Base-by-base conservation (phyloP, 2,888 invertebrate species). In the Boloria selene region DNA sequence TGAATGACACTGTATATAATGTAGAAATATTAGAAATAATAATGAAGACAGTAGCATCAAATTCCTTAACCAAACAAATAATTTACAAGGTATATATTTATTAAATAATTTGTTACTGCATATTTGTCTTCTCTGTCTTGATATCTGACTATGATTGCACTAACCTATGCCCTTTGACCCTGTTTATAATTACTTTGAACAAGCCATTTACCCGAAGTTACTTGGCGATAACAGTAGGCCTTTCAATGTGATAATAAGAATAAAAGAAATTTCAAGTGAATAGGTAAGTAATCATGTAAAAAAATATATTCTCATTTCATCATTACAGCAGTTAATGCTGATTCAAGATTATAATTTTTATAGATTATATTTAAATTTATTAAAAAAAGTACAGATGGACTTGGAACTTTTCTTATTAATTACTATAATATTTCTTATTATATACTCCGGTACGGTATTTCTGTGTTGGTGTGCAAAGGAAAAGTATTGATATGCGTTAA, bases 111-210 rank as follows among this genome's bases (percentile, higher is more conserved):
- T 74, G 77, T 78, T 77, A 77, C 79, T 82, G 77, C 75, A 79
- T 87, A 88, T 88, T 85, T 88, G 88, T 86, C 81, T 82, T 79
- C 79, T 79, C 79, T 82, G 81, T 75, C 82, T 76, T 79, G 71
- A 78, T 91, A 91, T 91, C 90, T 79, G 80, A 72, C 77, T 81
- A 81, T 81, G 90, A 92, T 90, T 92, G 91, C 91, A 91, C 68
- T 79, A 87, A 87, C 90, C 91, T 83, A 73, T 85, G 87, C 77
- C 81, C 88, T 78, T 72, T 77, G 81, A 76, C 79, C 73, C 80
- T 82, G 77, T 77, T 78, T 77, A 74, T 80, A 81, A 88, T 89
- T 88, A 87, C 87, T 83, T 76, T 72, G 55, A 59, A 71, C 64
- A 68, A 51, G 44, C 52, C 45, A 45, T 51, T 53, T 61, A 26